phyloP scores from a whole-genome alignment of 2,888 invertebrate species.

The Eupelmus urozonus region DNA sequence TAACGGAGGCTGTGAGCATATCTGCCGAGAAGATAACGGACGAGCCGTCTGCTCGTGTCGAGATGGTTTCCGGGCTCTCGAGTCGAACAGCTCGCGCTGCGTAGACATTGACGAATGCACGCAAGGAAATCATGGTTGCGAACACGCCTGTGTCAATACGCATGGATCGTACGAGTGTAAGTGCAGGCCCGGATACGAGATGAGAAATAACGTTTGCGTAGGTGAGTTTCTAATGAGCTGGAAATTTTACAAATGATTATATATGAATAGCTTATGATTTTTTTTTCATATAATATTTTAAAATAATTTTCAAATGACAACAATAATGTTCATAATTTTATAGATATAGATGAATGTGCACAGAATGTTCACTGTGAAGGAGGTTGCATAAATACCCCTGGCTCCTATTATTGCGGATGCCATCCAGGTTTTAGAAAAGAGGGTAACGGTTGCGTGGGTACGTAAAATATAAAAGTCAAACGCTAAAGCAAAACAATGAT shows the following conservation, averaged over 20 bases:
- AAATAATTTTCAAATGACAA: background rate
- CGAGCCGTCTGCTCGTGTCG: conserved; percentile 67
- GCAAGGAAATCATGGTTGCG: conserved; percentile 73
- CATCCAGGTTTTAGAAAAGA: conserved; percentile 63
- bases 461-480: conserved; percentile 9
- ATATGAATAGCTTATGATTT: background rate
- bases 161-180: conserved; percentile 77
- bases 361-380: conserved; percentile 75
- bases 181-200: conserved; percentile 68
- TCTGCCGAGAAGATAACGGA: conserved; percentile 64
- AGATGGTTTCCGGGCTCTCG: conserved; percentile 76
- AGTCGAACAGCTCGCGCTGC: conserved; percentile 69
- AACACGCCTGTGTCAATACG: conserved; percentile 78
- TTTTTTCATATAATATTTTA: background rate
- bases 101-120: conserved; percentile 77
- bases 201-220: conserved; percentile 67
- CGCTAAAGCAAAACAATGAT: background rate
- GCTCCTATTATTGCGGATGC: conserved; percentile 76
- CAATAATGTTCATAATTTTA: conserved; percentile 6
- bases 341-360: conserved; percentile 76
- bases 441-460: conserved; percentile 36
- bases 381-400: conserved; percentile 77
- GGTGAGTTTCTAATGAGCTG: conserved; percentile 67
- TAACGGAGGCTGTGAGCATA: conserved; percentile 78
- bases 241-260: background rate